Evolutionary conservation across 2,888 invertebrate species (phyloP), one percentile per base, ranked within the genome.

Genomic region (Archips crataeganus): DNA sequence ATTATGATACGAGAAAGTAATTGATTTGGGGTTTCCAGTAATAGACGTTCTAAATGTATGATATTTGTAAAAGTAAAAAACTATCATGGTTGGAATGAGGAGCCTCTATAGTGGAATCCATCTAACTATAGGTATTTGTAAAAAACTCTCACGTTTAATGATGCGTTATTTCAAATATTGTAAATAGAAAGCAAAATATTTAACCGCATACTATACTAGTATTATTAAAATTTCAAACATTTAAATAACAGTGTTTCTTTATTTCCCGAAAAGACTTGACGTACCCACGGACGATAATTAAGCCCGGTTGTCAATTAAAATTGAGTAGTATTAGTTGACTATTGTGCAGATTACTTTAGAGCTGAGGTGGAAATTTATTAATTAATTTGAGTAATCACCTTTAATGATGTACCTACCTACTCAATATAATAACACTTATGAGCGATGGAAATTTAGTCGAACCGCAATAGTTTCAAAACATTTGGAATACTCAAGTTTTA

Each of bases 221-320:
- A 63, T 47, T 63, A 34, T 32, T 45, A 32, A 57, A 57, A 57
- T 57, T 10, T 57, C 57, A 57, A 15, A 63, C 45, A 54, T 54
- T 54, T 15, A 62, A n/a, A 9, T 66, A 61, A 66, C 57, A 42
- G 51, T 71, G 66, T 71, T 66, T 8, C 64, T 71, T 63, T 69
- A 34, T 49, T 64, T 57, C 63, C 34, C 47, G 32, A n/a, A 32
- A 34, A 42, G 39, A 36, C 51, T 70, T 70, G 69, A 74, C 65
- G 70, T 64, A 73, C 67, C 23, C 36, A 59, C 69, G 42, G 39
- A 70, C 61, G 65, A 61, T 74, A 74, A 70, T 74, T 74, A 74
- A 70, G 45, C 61, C 51, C 51, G 74, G 68, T 74, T 74, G 74
- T 74, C 74, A 74, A 74, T 74, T 74, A 74, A 74, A 74, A 60